These are phyloP conservation scores for Chrysopa pallens DNA, from an alignment of 1,140 invertebrate genomes.

Conservation along the genomic window DNA sequence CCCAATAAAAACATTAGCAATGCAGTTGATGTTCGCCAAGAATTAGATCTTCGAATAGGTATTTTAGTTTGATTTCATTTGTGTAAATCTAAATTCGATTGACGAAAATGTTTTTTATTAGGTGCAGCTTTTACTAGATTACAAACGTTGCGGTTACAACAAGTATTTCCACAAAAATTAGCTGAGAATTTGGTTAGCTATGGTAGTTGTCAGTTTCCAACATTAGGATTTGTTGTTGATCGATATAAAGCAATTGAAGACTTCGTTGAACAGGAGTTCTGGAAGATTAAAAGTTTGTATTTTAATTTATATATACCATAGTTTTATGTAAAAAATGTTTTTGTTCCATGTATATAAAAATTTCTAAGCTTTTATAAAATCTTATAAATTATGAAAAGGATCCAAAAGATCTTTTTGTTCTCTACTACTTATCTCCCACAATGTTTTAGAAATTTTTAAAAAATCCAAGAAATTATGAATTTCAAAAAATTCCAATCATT, in stretches of 20 bases:
- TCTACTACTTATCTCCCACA: too few species aligned
- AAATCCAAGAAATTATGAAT: too few species aligned
- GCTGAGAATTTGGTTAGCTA: conserved; percentile 80
- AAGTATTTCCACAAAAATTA: conserved; percentile 62
- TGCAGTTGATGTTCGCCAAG: conserved; percentile 88
- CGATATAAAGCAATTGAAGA: conserved; percentile 75
- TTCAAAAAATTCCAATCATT: too few species aligned
- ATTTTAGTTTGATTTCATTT: background rate
- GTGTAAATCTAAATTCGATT: background rate
- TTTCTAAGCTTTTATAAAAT: too few species aligned
- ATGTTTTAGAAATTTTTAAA: too few species aligned
- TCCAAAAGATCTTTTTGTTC: too few species aligned
- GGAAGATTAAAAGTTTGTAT: conserved; percentile 64
- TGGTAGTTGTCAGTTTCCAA: conserved; percentile 95
- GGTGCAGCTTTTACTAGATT: conserved; percentile 97
- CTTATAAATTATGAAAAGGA: too few species aligned
- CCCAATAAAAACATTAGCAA: conserved; percentile 77
- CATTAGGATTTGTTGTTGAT: conserved; percentile 92
- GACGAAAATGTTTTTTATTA: conserved; percentile 15
- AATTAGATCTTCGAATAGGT: conserved; percentile 95
- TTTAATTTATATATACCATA: background rate
- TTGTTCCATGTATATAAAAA: too few species aligned
- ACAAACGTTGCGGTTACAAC: conserved; percentile 81
- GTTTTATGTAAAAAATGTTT: too few species aligned
- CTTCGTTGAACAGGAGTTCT: conserved; percentile 81